Percentiles rank a stretch among this genome's conserved stretches.
phyloP scores from a whole-genome alignment of 2,797 vertebrate species.

The Sebastes cheni region DNA sequence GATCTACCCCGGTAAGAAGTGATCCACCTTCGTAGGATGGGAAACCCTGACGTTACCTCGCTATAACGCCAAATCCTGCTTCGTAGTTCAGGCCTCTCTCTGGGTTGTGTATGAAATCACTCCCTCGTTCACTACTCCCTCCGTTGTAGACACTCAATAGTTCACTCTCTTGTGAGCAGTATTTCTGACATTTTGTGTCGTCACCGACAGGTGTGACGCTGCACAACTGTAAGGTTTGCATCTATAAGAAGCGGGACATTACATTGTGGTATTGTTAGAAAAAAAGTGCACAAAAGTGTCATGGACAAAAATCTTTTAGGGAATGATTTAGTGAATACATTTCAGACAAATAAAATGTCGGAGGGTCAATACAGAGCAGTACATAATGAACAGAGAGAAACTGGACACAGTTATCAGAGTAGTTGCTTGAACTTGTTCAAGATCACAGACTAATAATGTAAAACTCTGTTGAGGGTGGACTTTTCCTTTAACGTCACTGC shows the following conservation, averaged over 20 bases:
- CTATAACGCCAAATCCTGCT: no score
- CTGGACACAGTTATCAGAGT: neutral
- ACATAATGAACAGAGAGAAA: neutral
- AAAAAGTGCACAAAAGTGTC: neutral
- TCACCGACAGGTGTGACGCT: neutral
- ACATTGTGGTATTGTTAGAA: neutral
- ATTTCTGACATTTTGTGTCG: neutral
- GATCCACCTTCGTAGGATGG: no score
- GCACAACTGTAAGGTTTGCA: neutral
- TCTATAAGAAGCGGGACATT: neutral
- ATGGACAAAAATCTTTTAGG: no score
- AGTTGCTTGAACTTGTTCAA: neutral
- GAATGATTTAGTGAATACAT: neutral
- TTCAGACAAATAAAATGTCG: neutral
- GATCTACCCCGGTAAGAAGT: no score
- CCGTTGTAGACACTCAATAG: neutral
- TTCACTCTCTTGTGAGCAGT: neutral
- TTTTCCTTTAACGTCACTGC: conserved; percentile 7
- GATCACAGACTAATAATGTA: neutral
- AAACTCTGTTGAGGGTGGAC: neutral
- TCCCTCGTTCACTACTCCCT: no score
- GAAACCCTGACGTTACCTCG: no score
- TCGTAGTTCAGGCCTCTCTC: no score
- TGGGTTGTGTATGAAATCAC: no score
- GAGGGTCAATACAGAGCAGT: neutral